Evolutionary conservation across 2,888 invertebrate species (phyloP).

Genomic region (Clitarchus hookeri): DNA sequence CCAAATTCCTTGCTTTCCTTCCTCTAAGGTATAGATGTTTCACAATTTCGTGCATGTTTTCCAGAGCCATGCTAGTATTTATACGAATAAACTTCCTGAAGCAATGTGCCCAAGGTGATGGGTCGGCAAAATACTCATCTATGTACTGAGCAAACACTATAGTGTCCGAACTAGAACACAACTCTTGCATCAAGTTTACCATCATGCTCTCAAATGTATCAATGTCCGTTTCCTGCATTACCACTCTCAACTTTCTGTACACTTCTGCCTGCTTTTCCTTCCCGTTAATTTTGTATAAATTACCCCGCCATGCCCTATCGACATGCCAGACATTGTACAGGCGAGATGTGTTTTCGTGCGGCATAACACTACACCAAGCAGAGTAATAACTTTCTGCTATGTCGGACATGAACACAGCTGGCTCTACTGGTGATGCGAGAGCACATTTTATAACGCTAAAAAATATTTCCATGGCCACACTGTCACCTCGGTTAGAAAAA

Average conservation of each 20-base stretch:
- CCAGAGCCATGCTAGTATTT: conserved; percentile 16
- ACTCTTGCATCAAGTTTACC: neutral
- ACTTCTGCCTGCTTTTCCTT: conserved; percentile 40
- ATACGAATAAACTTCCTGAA: neutral
- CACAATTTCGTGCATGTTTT: conserved; percentile 1
- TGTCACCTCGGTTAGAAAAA: conserved; percentile 43
- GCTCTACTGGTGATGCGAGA: neutral
- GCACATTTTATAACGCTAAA: conserved; percentile 38
- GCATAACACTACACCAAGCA: conserved; percentile 40
- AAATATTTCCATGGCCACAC: conserved; percentile 41
- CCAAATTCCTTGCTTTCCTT: conserved; percentile 5
- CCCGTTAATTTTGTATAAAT: conserved; percentile 37
- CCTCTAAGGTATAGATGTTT: conserved; percentile 16
- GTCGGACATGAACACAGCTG: conserved; percentile 40
- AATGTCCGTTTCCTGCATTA: no score
- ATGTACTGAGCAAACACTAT: conserved; percentile 11
- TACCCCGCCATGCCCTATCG: conserved; percentile 39
- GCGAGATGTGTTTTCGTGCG: neutral
- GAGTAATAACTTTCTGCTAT: conserved; percentile 38
- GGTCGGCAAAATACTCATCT: neutral
- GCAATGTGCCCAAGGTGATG: conserved; percentile 25
- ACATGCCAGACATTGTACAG: conserved; percentile 41
- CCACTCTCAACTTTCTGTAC: conserved; percentile 39
- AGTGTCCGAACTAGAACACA: neutral
- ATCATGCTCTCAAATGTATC: neutral